Evolutionary conservation across 2,113 vertebrate genomes (phyloP).

Genomic region (Riparia riparia): DNA sequence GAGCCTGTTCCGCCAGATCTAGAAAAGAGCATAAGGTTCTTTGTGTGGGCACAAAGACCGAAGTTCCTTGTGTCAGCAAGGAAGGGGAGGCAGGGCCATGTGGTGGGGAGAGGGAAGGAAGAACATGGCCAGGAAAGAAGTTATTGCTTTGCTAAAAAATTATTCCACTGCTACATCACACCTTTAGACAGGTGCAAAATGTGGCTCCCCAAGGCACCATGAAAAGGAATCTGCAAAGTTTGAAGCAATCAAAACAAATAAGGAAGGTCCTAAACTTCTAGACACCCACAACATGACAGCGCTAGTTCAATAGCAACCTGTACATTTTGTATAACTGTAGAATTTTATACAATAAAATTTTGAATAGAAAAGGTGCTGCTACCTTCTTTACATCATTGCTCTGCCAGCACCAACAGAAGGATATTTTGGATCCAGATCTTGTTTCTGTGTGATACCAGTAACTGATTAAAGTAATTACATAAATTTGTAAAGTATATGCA

Average conservation of each 20-base stretch:
- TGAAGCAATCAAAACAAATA: conserved; percentile 17
- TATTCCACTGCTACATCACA: neutral
- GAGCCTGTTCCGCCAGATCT: neutral
- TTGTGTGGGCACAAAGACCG: neutral
- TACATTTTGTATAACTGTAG: neutral
- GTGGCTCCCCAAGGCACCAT: neutral
- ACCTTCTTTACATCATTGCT: neutral
- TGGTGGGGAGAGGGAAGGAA: neutral
- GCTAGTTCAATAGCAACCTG: neutral
- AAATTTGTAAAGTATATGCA: neutral
- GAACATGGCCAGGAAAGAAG: neutral
- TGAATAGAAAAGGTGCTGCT: neutral
- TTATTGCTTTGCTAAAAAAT: neutral
- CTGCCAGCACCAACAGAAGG: neutral
- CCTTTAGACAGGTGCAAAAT: neutral
- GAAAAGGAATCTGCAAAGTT: neutral
- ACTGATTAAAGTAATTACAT: neutral
- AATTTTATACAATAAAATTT: neutral
- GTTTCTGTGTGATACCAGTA: neutral
- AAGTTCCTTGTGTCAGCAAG: neutral
- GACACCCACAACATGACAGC: neutral
- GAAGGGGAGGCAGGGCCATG: neutral
- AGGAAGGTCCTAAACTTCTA: conserved; percentile 1
- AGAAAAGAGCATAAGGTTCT: neutral
- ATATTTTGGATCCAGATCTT: neutral